These are phyloP conservation scores for Chloropsis hardwickii DNA, from an alignment of 2,113 vertebrate species.

Conservation along the genomic window DNA sequence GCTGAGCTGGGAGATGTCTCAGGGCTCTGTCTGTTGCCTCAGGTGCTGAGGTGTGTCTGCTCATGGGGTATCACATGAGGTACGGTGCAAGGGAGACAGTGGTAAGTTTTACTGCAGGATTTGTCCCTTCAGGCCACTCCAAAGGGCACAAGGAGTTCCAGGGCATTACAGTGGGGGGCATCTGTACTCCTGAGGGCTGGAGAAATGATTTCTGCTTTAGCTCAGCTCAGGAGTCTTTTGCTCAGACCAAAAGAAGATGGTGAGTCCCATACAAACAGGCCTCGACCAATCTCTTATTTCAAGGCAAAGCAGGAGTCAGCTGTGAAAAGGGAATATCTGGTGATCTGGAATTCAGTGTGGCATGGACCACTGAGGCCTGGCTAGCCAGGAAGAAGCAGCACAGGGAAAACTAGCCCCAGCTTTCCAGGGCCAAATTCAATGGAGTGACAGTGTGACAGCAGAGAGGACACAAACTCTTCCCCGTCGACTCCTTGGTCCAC, in stretches of 20 bases:
- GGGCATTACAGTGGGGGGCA: background rate
- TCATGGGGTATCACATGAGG: background rate
- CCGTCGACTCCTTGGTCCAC: accelerated
- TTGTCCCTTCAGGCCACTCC: background rate
- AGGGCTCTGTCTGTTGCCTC: background rate
- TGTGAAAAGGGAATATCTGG: background rate
- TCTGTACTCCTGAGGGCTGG: background rate
- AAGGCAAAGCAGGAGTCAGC: background rate
- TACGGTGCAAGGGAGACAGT: background rate
- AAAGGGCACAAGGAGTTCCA: background rate
- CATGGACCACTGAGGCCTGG: background rate
- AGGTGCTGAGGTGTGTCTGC: background rate
- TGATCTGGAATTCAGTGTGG: background rate
- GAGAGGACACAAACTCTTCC: background rate
- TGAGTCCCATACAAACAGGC: background rate
- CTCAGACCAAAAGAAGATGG: background rate
- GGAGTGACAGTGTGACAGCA: background rate
- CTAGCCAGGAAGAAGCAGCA: background rate
- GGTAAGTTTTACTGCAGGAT: background rate
- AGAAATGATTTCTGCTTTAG: background rate
- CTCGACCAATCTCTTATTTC: background rate
- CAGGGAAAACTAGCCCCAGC: background rate
- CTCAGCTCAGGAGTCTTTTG: background rate
- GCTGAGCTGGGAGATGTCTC: background rate
- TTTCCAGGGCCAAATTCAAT: background rate